Conservation (phyloP, 2,797 vertebrate species). For the Phylloscopus collybita region DNA sequence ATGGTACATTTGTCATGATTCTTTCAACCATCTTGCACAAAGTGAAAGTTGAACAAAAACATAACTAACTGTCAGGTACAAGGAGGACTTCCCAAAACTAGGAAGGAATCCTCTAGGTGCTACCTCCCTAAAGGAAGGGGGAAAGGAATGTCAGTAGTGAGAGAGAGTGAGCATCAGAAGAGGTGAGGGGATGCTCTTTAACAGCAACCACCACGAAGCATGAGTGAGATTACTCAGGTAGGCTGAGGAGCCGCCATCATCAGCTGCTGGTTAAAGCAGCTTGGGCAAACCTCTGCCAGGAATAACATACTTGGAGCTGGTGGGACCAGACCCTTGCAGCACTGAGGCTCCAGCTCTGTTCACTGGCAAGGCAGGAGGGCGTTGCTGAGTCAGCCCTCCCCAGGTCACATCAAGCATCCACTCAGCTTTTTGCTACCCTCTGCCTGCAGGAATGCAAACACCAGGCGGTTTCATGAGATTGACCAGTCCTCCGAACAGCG, state of each 20-base stretch:
- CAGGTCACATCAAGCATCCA: not conserved
- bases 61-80: not conserved
- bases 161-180: not conserved
- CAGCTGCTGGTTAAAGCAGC: not conserved
- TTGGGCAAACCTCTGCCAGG: not conserved
- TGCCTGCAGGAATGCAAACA: not conserved
- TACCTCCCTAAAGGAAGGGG: not conserved
- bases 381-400: not conserved
- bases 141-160: not conserved
- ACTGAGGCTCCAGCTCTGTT: not conserved
- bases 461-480: not conserved
- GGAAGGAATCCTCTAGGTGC: not conserved
- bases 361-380: not conserved
- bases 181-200: not conserved
- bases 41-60: not conserved
- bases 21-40: not conserved
- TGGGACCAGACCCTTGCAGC: not conserved
- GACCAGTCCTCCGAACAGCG: not conserved
- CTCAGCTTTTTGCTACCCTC: not conserved
- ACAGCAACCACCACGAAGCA: not conserved
- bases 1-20: not conserved
- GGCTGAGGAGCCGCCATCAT: not conserved
- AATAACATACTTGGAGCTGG: not conserved
- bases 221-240: rapidly evolving
- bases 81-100: not conserved